Evolutionary conservation across 2,797 vertebrate species (phyloP).

Genomic region (Acanthis flammea): DNA sequence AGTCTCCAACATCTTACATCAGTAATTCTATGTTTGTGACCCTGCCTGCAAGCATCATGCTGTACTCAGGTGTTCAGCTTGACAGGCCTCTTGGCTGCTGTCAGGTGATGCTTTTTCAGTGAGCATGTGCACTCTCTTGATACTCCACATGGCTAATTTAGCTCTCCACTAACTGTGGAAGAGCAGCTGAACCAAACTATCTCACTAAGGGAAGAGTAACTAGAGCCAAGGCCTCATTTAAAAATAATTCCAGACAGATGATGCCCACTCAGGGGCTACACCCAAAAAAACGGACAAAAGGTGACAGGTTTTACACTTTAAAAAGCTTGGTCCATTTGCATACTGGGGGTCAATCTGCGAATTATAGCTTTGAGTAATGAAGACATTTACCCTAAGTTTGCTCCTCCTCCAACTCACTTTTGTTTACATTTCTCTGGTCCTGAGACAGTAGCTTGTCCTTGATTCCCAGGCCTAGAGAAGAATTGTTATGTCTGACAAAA

Average conservation of each 20-base stretch:
- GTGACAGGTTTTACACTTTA: not conserved
- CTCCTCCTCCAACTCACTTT: not conserved
- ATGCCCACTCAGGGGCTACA: not conserved
- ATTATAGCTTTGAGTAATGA: not conserved
- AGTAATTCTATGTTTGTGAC: not conserved
- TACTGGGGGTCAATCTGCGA: not conserved
- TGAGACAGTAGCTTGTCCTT: not conserved
- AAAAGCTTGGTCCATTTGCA: not conserved
- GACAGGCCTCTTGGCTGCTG: not conserved
- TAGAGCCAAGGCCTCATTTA: not conserved
- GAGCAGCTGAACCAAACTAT: not conserved
- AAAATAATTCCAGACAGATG: not conserved
- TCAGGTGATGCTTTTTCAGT: not conserved
- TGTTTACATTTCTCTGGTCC: not conserved
- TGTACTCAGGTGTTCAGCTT: not conserved
- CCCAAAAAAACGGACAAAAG: not conserved
- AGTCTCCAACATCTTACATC: not conserved
- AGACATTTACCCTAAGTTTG: not conserved
- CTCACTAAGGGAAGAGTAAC: not conserved
- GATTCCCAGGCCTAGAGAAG: not conserved
- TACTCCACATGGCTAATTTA: not conserved
- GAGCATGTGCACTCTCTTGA: not conserved
- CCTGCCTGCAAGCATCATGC: not conserved
- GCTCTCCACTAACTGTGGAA: not conserved
- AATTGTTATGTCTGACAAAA: not conserved